Evolutionary conservation across 2,888 invertebrate species (phyloP).

Genomic region (Gordius sp.): DNA sequence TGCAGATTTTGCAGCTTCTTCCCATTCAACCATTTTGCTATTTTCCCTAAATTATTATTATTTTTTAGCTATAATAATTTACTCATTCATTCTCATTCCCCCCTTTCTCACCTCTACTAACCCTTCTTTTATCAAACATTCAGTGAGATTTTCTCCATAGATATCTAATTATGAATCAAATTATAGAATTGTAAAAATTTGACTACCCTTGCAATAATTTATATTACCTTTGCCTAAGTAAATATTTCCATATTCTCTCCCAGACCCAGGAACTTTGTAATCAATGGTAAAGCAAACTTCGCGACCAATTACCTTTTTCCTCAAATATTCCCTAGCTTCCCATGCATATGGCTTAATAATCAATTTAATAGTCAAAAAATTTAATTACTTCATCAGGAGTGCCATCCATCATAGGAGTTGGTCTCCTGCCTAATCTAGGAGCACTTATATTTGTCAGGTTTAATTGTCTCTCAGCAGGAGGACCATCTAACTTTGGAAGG

Average conservation of each 20-base stretch:
- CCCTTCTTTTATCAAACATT: slow-evolving; percentile 62
- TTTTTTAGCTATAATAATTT: neutral
- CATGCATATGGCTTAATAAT: slow-evolving; percentile 61
- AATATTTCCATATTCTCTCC: slow-evolving; percentile 59
- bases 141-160: slow-evolving; percentile 59
- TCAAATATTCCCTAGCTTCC: slow-evolving; percentile 78
- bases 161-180: slow-evolving; percentile 29
- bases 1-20: slow-evolving; percentile 60
- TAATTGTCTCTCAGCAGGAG: slow-evolving; percentile 58
- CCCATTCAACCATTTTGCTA: slow-evolving; percentile 45
- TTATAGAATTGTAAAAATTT: neutral
- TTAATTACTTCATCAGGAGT: slow-evolving; percentile 12
- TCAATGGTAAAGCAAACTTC: slow-evolving; percentile 57
- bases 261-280: slow-evolving; percentile 45
- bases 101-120: slow-evolving; percentile 43
- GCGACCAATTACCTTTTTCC: slow-evolving; percentile 67
- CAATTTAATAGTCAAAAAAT: slow-evolving; percentile 20
- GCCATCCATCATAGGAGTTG: neutral
- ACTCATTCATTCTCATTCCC: slow-evolving; percentile 21
- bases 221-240: slow-evolving; percentile 51
- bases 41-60: slow-evolving; percentile 27
- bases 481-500: slow-evolving; percentile 46
- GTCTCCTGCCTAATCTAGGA: slow-evolving; percentile 55
- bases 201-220: neutral
- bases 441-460: slow-evolving; percentile 67